Conservation (phyloP, 2,797 vertebrate genomes). For the Sebastiscus albofasciatus region DNA sequence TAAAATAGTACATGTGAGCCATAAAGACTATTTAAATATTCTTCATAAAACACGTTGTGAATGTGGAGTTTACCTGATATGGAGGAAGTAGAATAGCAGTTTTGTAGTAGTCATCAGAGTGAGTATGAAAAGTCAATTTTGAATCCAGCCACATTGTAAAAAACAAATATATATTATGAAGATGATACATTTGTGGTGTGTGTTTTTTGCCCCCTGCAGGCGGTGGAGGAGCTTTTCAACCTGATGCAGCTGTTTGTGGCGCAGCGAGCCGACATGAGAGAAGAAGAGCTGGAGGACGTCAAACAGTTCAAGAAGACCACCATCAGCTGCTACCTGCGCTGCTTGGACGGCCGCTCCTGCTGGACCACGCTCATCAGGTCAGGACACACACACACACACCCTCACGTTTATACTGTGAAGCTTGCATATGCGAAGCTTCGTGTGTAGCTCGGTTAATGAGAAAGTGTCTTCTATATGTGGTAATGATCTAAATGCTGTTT, state of each 20-base stretch:
- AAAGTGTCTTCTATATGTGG: too few species aligned
- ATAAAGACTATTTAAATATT: not conserved
- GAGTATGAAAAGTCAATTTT: not conserved
- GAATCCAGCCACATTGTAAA: too few species aligned
- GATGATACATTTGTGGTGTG: not conserved
- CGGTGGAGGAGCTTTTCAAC: slow-evolving; percentile 97
- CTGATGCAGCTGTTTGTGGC: slow-evolving; percentile 99
- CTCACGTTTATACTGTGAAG: not conserved
- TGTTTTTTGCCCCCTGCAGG: slow-evolving; percentile 77
- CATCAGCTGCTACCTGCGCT: slow-evolving; percentile 98
- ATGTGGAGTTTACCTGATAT: not conserved
- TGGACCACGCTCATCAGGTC: slow-evolving; percentile 99
- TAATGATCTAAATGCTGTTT: not conserved
- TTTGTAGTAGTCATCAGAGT: not conserved
- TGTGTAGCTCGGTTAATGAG: not conserved
- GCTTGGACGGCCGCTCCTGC: slow-evolving; percentile 97
- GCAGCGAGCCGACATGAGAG: slow-evolving; percentile 95
- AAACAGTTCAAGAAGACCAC: slow-evolving; percentile 99
- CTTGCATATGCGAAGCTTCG: accelerated
- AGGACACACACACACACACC: not conserved
- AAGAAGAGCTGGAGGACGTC: slow-evolving; percentile 95
- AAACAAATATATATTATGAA: not conserved
- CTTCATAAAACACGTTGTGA: not conserved
- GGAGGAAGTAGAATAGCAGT: not conserved
- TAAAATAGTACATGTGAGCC: not conserved